A percentile compares a stretch with the other conserved stretches of the same genome.
Conservation (phyloP, 2,888 invertebrate species). For the Yponomeuta sedellus region DNA sequence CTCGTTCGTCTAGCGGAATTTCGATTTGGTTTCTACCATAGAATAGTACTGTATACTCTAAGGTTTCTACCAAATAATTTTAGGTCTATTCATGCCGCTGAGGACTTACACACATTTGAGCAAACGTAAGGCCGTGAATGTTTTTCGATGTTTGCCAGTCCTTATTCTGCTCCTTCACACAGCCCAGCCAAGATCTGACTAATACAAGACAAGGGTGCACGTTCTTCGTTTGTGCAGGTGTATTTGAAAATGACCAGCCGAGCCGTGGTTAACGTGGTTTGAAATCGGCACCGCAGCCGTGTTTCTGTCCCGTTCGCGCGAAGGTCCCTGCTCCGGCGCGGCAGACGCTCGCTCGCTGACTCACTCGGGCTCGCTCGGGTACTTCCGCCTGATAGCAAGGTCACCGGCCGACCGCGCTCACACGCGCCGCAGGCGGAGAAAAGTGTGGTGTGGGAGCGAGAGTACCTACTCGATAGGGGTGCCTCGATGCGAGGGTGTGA, state of each 20-base stretch:
- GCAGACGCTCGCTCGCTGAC: constrained; percentile 69
- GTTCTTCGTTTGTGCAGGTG: not conserved
- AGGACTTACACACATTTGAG: too few species aligned
- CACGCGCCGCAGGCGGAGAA: not conserved
- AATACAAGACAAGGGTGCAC: too few species aligned
- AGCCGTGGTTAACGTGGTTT: too few species aligned
- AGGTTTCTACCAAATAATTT: too few species aligned
- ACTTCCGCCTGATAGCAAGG: constrained; percentile 77
- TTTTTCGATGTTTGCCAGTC: too few species aligned
- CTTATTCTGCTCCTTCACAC: too few species aligned
- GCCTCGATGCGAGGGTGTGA: constrained; percentile 21
- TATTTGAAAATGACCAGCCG: not conserved
- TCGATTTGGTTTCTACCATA: too few species aligned
- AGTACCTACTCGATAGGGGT: constrained; percentile 21
- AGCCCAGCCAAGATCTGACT: too few species aligned
- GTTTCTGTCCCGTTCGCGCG: constrained; percentile 27
- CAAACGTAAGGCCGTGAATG: too few species aligned
- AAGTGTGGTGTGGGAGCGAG: not conserved
- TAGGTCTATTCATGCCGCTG: too few species aligned
- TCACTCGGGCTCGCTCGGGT: constrained; percentile 42
- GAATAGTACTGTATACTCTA: too few species aligned
- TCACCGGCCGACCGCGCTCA: constrained; percentile 54
- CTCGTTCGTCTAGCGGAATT: too few species aligned
- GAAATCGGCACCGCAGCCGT: not conserved
- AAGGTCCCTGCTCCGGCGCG: constrained; percentile 63